Base-by-base conservation (phyloP, 2,113 vertebrate genomes). In the Tychaedon coryphoeus region DNA sequence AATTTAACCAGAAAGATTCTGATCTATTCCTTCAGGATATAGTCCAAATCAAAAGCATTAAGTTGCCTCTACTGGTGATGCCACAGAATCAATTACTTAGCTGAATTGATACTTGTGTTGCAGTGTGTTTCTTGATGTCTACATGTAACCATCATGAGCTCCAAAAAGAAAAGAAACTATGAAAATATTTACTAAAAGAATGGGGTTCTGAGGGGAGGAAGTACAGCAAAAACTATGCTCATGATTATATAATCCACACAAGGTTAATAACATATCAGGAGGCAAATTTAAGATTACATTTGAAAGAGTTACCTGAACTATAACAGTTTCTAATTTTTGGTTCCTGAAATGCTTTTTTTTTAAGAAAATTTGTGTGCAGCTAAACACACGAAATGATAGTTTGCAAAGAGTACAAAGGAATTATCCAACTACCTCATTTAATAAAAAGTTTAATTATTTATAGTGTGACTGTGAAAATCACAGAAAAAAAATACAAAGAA, bases 201-300 rank as follows among this genome's bases (percentile, higher is more conserved):
- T 25, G 10, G 5, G 2, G 8, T 6, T 79, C 22, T 53, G 45
- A 69, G 15, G 8, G 28, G 19, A 88, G 5, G 5, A 74, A 74
- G 3, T 0, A 1, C 42, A 20, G 8, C 10, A 58, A 81, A 92
- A 70, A 19, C 0, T 10, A 34, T 38, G 4, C 19, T 14, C 29
- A 14, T 29, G 9, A 47, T 58, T 69, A 43, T 86, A 76, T 88
- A 76, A 58, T 47, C 0, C 2, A 23, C 5, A 19, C 5, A 34
- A 61, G 9, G 53, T 69, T 82, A 65, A 69, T 61, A 79, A 69
- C 7, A 57, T 1, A 45, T 31, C 15, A 45, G 2, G 8, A 54
- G 18, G 4, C 6, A 84, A 70, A 94, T 14, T 3, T 48, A 74
- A 76, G 84, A 45, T 58, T 79, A 47, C 8, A 25, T 5, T 53